Conservation (phyloP, 2,113 vertebrate genomes). For the Upupa epops region DNA sequence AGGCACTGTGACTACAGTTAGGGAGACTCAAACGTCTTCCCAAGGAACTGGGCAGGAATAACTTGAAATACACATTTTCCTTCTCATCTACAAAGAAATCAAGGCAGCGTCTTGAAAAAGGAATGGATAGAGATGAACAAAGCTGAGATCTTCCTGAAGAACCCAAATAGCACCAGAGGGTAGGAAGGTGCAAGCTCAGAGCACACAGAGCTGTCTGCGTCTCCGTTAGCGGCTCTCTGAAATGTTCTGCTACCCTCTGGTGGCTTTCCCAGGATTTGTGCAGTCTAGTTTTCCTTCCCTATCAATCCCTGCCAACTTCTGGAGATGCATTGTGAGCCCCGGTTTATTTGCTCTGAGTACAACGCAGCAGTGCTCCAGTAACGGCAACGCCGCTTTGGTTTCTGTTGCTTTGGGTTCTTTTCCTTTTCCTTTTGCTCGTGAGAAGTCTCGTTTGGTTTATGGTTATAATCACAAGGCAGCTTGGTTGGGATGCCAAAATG, state of each 20-base stretch:
- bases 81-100: background rate
- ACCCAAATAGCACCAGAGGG: background rate
- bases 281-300: background rate
- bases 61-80: background rate
- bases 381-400: background rate
- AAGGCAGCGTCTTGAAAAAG: background rate
- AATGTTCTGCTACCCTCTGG: slow-evolving; percentile 75
- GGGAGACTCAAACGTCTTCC: background rate
- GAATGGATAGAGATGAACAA: background rate
- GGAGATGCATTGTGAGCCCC: background rate
- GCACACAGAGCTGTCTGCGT: background rate
- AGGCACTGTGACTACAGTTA: background rate
- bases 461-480: background rate
- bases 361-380: background rate
- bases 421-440: background rate
- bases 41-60: background rate
- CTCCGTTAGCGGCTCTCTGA: background rate
- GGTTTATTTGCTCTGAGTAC: background rate
- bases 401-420: rapidly evolving
- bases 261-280: slow-evolving; percentile 44
- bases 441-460: background rate
- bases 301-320: background rate
- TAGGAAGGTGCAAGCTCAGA: background rate
- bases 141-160: background rate
- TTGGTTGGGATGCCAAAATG: background rate